Evolutionary conservation across 2,888 invertebrate species (phyloP).

Genomic region (Tinea trinotella): DNA sequence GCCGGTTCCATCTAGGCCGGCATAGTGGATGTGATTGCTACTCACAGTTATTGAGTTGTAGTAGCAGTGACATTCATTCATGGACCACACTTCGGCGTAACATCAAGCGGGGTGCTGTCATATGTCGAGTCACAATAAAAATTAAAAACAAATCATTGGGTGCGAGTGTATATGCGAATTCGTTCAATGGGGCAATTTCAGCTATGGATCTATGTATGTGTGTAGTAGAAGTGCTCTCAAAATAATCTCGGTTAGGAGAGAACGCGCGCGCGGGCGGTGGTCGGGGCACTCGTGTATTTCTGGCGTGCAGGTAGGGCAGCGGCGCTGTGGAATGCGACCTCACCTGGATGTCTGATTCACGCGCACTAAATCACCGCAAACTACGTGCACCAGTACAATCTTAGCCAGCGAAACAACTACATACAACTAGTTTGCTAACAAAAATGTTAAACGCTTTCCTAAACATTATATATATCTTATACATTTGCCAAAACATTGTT

Average conservation of each 20-base stretch:
- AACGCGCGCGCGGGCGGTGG: constrained; percentile 33
- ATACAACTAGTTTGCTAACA: not conserved
- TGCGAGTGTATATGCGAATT: not conserved
- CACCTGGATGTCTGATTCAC: constrained; percentile 69
- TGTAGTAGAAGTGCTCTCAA: not conserved
- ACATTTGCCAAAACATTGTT: too few relatives aligned
- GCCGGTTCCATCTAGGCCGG: too few relatives aligned
- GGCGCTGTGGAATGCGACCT: constrained; percentile 65
- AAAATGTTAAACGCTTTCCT: too few relatives aligned
- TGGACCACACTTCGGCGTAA: too few relatives aligned
- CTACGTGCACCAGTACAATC: constrained; percentile 33
- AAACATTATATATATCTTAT: too few relatives aligned
- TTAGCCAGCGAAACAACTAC: not conserved
- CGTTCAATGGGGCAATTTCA: not conserved
- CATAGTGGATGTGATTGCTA: too few relatives aligned
- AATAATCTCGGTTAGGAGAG: constrained; percentile 7
- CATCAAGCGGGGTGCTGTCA: too few relatives aligned
- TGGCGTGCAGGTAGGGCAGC: constrained; percentile 43
- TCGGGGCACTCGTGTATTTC: constrained; percentile 58
- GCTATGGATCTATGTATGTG: too few relatives aligned
- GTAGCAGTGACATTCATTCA: too few relatives aligned
- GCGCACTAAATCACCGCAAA: constrained; percentile 60
- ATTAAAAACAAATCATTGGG: too few relatives aligned
- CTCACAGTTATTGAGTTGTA: too few relatives aligned
- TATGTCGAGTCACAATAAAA: too few relatives aligned